Evolutionary conservation across 2,888 invertebrate species (phyloP).

Genomic region (Lamellibrachia columna): DNA sequence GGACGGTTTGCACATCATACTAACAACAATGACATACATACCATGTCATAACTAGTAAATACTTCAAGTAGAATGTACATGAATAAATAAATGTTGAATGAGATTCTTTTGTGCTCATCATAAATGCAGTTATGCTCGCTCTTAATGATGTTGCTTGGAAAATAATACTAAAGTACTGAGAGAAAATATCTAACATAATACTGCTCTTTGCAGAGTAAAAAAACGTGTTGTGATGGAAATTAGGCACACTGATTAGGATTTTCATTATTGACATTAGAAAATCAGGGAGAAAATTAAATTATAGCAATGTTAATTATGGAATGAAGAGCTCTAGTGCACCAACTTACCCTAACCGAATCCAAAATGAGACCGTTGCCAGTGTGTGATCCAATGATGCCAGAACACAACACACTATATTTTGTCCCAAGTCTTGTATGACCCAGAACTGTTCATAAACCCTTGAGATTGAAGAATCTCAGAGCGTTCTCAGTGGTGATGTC

Average conservation of each 20-base stretch:
- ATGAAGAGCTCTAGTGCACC: no score
- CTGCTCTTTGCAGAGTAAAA: neutral
- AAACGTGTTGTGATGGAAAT: no score
- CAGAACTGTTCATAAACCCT: neutral
- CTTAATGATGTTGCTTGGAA: neutral
- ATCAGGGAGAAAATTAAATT: no score
- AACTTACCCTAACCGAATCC: no score
- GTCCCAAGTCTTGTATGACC: neutral
- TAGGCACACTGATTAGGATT: no score
- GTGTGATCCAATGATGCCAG: neutral
- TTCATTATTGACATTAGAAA: no score
- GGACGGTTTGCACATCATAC: neutral
- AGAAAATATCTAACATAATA: neutral
- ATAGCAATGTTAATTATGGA: no score
- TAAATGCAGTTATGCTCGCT: neutral
- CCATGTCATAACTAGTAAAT: neutral
- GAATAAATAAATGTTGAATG: neutral
- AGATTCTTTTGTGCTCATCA: neutral
- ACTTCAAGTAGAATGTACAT: neutral
- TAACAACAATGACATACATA: neutral
- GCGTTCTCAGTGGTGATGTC: slow-evolving; percentile 21
- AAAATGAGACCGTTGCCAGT: no score
- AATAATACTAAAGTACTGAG: neutral
- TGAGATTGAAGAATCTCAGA: slow-evolving; percentile 1
- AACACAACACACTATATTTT: neutral